These are phyloP conservation scores for Oxygymnocypris stewartii DNA, from an alignment of 2,113 vertebrate species.

Conservation along the genomic window DNA sequence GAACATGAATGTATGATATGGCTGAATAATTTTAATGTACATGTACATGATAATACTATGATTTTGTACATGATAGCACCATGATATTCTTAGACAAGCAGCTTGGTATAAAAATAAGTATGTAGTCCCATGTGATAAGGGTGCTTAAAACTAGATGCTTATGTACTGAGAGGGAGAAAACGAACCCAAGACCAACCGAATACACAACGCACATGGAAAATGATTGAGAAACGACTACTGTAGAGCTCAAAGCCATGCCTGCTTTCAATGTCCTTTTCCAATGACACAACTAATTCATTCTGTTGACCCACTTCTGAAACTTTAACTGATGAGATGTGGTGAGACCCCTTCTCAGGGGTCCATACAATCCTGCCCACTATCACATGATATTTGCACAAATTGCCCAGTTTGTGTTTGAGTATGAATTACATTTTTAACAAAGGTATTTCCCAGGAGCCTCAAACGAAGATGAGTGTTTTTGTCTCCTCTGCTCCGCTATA, in stretches of 20 bases:
- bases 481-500: not conserved
- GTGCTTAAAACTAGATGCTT: not conserved
- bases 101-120: not conserved
- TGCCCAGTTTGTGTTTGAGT: conserved; percentile 73
- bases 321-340: conserved; percentile 59
- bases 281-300: conserved; percentile 65
- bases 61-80: not conserved
- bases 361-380: conserved; percentile 58
- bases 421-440: conserved; percentile 61
- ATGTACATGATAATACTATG: not conserved
- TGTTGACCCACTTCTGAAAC: conserved; percentile 59
- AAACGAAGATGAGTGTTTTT: conserved; percentile 45
- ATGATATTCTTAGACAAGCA: not conserved
- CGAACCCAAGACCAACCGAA: not conserved
- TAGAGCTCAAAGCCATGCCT: not conserved
- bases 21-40: too few relatives aligned
- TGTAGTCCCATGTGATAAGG: not conserved
- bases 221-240: not conserved
- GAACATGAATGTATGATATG: not conserved
- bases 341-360: conserved; percentile 61
- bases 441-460: conserved; percentile 54
- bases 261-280: conserved; percentile 65
- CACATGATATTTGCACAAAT: conserved; percentile 72
- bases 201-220: not conserved
- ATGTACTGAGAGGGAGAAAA: not conserved